Evolutionary conservation across 2,888 invertebrate species (phyloP).

Genomic region (Seira ritae): DNA sequence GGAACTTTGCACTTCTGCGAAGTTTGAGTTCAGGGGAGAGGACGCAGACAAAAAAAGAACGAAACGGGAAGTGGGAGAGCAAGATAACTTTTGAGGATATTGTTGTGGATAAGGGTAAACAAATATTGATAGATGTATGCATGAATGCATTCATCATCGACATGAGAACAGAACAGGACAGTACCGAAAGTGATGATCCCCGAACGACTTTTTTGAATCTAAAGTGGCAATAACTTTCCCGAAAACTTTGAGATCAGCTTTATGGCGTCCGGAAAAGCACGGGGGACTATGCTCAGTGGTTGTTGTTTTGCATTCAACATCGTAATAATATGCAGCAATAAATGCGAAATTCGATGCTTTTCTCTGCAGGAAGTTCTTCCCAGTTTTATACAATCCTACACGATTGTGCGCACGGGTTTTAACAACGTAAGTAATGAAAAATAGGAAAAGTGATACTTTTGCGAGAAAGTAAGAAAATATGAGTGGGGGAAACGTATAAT

Average conservation of each 20-base stretch:
- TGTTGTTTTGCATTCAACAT: background rate
- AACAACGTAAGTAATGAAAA: slow-evolving; percentile 3
- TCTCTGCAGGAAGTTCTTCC: slow-evolving; percentile 24
- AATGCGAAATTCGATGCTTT: slow-evolving; percentile 33
- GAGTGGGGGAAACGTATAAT: slow-evolving; percentile 48
- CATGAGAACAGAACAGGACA: too few species aligned
- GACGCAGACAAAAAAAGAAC: background rate
- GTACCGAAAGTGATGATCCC: slow-evolving; percentile 18
- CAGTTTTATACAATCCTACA: slow-evolving; percentile 29
- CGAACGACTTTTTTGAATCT: slow-evolving; percentile 38
- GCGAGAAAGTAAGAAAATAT: slow-evolving; percentile 27
- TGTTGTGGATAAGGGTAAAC: background rate
- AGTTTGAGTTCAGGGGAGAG: background rate
- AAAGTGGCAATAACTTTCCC: slow-evolving; percentile 26
- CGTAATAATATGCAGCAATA: slow-evolving; percentile 5
- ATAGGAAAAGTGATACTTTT: slow-evolving; percentile 61
- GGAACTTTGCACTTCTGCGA: background rate
- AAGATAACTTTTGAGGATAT: too few species aligned
- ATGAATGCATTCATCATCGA: too few species aligned
- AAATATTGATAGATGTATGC: background rate
- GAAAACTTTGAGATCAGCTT: slow-evolving; percentile 45
- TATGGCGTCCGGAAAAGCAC: slow-evolving; percentile 32
- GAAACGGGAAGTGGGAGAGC: too few species aligned
- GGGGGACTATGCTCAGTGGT: slow-evolving; percentile 26
- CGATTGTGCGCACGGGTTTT: background rate